Base-by-base conservation (phyloP, 2,797 vertebrate genomes). In the Hydrolagus colliei region DNA sequence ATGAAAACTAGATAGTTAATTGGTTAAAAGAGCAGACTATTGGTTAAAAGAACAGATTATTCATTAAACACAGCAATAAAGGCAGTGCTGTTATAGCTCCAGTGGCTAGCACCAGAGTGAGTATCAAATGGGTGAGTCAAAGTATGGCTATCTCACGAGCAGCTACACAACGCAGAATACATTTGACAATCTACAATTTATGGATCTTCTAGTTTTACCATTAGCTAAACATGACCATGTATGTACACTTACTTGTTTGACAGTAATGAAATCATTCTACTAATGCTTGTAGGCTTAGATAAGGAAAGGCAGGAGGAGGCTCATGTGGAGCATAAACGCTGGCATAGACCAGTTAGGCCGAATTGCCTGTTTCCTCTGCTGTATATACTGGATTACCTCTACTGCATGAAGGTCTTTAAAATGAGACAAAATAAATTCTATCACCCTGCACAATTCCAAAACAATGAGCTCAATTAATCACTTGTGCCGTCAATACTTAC, bases 401-500 rank as follows among this genome's bases (percentile, higher is more conserved):
- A 52, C 41, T 3, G 41, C 6, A 52, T 52, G 41, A 52, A 52
- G 41, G 41, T 52, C 6, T 52, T 52, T 52, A 52, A 52, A 52
- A 52, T 52, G 41, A 3, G 41, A 52, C 41, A 52, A 52, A 52
- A 52, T 52, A 52, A 52, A 52, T 52, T 52, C 41, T 6, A 52
- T 6, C 41, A 52, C 3, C 41, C 41, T 52, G 41, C 41, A 52
- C 41, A 52, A 52, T 52, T 77, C 8, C 12, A 77, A 76, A 61
- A 20, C 41, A 77, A 61, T 61, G 78, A 32, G 0, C 5, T 52
- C 41, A 86, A 74, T 87, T 74, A 77, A 20, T 84, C 78, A 32
- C 63, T 32, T 13, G 13, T 1, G 18, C 59, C 5, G 2, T 13
- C 75, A 84, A 86, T 52, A 93, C 95, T 92, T 90, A 96, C 96